Evolutionary conservation across 2,888 invertebrate species (phyloP).

Genomic region (Pollenia angustigena): DNA sequence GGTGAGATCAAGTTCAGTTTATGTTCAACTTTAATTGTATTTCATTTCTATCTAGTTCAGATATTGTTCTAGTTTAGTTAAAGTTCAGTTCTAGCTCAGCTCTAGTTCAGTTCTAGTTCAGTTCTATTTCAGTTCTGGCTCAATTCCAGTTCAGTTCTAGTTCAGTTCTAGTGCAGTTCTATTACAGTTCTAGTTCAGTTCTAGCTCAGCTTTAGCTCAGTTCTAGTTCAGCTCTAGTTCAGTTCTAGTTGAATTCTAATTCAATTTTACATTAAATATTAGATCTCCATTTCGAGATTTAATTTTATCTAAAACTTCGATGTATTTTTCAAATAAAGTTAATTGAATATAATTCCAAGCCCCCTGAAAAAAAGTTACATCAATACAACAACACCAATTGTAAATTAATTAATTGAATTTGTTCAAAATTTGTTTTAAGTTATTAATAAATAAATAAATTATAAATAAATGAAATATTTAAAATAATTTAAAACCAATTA

Average conservation of each 20-base stretch:
- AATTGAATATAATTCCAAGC: too few species aligned
- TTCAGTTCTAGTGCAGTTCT: slow-evolving; percentile 6
- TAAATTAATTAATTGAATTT: too few species aligned
- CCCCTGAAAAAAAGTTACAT: too few species aligned
- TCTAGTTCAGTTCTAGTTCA: not conserved
- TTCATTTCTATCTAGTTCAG: too few species aligned
- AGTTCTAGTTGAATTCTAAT: slow-evolving; percentile 3
- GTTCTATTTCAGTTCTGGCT: slow-evolving; percentile 2
- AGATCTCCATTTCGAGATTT: too few species aligned
- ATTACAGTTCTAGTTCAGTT: not conserved
- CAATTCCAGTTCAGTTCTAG: not conserved
- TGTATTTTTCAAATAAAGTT: too few species aligned
- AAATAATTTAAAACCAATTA: not conserved
- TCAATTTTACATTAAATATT: not conserved
- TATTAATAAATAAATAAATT: too few species aligned
- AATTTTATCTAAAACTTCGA: too few species aligned
- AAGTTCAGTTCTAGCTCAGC: not conserved
- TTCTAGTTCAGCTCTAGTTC: slow-evolving; percentile 3
- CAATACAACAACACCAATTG: too few species aligned
- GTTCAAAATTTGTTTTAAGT: too few species aligned
- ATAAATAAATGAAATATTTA: too few species aligned
- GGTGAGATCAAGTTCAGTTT: not conserved
- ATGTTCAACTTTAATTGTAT: too few species aligned
- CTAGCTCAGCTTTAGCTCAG: not conserved
- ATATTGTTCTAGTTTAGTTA: not conserved